Base-by-base conservation (phyloP, 2,888 invertebrate species). In the Drosophila lutescens region DNA sequence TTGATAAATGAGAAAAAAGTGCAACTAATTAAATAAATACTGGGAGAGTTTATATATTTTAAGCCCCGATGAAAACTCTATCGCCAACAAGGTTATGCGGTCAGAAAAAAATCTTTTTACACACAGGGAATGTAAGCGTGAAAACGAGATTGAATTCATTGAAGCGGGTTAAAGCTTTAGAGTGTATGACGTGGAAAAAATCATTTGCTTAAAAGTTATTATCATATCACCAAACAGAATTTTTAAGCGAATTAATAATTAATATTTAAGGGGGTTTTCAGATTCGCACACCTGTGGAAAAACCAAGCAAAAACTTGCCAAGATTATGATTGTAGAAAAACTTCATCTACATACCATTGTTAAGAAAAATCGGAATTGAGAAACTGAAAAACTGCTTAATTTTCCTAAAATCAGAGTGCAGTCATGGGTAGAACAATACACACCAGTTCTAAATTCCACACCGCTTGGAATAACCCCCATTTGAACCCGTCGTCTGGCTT, bases 401-500 rank as follows among this genome's bases (percentile, higher is more conserved):
- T 49, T 49, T 26, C 6, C 4, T 2, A 13, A 49, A 34, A 12
- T 20, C 49, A 12, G 12, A 34, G 34, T 20, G 32, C 49, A 13
- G 13, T 34, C 34, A 15, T 17, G 17, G 17, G 49, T 8, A 10
- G 13, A 20, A 49, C 7, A 38, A 40, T 30, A 40, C 38, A 12
- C 17, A 13, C 8, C 5, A 59, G 30, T 15, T 30, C 41, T 59
- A 56, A 59, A 56, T 56, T 59, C 56, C 40, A 30, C 30, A 56
- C 56, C 58, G 30, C 30, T 9, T 20, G 20, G 15, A 32, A 43
- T 43, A 61, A 34, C 47, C 44, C 46, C 36, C 34, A 46, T 72
- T 72, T 50, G 46, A 46, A 50, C 44, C 58, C 50, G 43, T 44
- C 50, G 66, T 73, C 56, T 58, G 66, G 65, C 50, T 26, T 79